These are phyloP conservation scores for Danaus plexippus DNA, from an alignment of 1,140 invertebrate species.

Conservation along the genomic window DNA sequence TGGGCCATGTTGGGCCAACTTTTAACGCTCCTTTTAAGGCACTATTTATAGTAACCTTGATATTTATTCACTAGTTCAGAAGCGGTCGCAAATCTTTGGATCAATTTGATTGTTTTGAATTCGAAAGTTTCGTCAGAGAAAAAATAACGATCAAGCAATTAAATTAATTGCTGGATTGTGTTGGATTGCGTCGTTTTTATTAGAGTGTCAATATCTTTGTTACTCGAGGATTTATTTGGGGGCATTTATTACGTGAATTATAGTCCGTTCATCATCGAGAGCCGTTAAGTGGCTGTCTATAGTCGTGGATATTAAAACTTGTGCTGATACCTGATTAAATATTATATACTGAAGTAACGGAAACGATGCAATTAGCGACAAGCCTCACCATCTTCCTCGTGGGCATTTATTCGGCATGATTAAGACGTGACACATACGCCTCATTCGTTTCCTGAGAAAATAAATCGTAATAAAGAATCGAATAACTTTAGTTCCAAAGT, in stretches of 20 bases:
- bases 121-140: constrained; percentile 17
- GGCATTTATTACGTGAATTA: constrained; percentile 12
- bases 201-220: constrained; percentile 22
- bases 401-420: constrained; percentile 27
- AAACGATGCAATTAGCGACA: constrained; percentile 22
- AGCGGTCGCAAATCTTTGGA: constrained; percentile 16
- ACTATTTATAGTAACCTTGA: constrained; percentile 55
- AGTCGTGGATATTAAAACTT: constrained; percentile 18
- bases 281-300: constrained; percentile 19
- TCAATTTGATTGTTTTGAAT: constrained; percentile 12
- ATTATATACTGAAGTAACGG: constrained; percentile 28
- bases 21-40: constrained; percentile 33
- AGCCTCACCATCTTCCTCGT: constrained; percentile 21
- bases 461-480: not conserved
- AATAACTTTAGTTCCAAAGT: too few relatives aligned
- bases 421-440: constrained; percentile 25
- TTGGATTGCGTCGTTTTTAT: constrained; percentile 24
- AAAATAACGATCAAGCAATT: constrained; percentile 6
- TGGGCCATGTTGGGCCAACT: too few relatives aligned
- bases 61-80: constrained; percentile 25
- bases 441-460: constrained; percentile 9
- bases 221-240: constrained; percentile 15
- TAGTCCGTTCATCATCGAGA: constrained; percentile 21
- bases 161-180: constrained; percentile 18
- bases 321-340: constrained; percentile 18